These are phyloP conservation scores for Potamilus streckersoni DNA, from an alignment of 1,140 invertebrate genomes.

Conservation along the genomic window DNA sequence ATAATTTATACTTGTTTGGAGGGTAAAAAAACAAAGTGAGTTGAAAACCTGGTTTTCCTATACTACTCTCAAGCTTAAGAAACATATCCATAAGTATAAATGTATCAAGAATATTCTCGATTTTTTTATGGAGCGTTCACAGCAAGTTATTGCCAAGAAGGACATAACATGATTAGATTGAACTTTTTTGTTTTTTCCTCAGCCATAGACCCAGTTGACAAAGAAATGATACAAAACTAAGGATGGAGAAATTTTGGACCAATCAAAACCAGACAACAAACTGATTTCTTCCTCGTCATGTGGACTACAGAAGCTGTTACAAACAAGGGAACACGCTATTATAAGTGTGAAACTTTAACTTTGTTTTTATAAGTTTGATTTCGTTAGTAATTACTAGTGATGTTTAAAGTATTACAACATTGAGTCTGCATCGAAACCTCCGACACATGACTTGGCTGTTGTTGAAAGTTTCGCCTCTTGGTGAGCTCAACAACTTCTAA, in stretches of 20 bases:
- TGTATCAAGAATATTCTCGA: no score
- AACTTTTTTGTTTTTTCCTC: no score
- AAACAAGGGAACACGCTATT: background rate
- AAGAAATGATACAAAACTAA: background rate
- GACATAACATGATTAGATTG: no score
- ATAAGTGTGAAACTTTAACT: constrained; percentile 22
- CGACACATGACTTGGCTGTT: constrained; percentile 87
- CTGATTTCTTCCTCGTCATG: constrained; percentile 32
- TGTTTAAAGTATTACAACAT: constrained; percentile 88
- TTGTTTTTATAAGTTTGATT: constrained; percentile 19
- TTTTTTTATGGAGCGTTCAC: no score
- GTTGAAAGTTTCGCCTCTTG: constrained; percentile 99
- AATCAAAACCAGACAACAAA: constrained; percentile 53
- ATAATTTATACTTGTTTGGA: no score
- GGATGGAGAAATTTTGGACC: constrained; percentile 32
- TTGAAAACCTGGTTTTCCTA: no score
- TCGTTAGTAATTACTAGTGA: constrained; percentile 76
- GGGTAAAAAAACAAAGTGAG: no score
- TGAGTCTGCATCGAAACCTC: constrained; percentile 79
- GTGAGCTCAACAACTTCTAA: constrained; percentile 70
- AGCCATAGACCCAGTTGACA: no score
- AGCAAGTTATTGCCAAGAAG: no score
- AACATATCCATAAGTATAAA: no score
- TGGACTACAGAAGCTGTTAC: constrained; percentile 1
- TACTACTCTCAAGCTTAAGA: no score